A percentile compares a stretch with the other conserved stretches of the same genome.
Evolutionary conservation across 2,797 vertebrate species (phyloP).

Genomic region (Myotis vivesi): DNA sequence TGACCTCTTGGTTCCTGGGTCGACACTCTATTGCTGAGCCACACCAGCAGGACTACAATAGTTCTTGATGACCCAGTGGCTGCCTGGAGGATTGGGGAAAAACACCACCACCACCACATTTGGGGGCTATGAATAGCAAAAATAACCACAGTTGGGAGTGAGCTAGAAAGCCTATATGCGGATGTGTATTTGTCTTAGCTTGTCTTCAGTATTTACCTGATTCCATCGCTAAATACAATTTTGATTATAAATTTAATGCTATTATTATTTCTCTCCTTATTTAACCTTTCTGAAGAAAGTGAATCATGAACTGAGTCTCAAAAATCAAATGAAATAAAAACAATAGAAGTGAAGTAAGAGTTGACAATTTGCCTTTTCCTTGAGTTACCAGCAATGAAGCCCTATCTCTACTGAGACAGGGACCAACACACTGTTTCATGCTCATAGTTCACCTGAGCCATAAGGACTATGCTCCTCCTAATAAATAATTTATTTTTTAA

Average conservation of each 20-base stretch:
- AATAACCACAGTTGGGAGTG: not conserved
- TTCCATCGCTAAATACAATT: not conserved
- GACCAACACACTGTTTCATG: not conserved
- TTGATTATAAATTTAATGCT: not conserved
- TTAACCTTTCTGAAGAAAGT: not conserved
- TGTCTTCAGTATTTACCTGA: not conserved
- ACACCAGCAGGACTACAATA: not conserved
- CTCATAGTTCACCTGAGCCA: not conserved
- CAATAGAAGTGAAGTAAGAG: not conserved
- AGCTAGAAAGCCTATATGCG: not conserved
- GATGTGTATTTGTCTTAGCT: not conserved
- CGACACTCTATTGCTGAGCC: too few species aligned
- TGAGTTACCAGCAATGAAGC: not conserved
- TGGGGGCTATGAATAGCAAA: not conserved
- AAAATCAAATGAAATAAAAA: constrained; percentile 40
- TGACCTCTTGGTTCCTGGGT: too few species aligned
- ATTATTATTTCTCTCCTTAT: not conserved
- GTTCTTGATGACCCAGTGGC: not conserved
- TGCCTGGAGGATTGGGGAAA: not conserved
- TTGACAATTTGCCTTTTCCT: not conserved
- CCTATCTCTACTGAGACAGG: not conserved
- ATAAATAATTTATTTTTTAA: not conserved
- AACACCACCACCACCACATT: not conserved
- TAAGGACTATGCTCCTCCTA: not conserved
- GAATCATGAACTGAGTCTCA: not conserved